Evolutionary conservation across 2,888 invertebrate genomes (phyloP).

Genomic region (Tenthredo distinguenda): DNA sequence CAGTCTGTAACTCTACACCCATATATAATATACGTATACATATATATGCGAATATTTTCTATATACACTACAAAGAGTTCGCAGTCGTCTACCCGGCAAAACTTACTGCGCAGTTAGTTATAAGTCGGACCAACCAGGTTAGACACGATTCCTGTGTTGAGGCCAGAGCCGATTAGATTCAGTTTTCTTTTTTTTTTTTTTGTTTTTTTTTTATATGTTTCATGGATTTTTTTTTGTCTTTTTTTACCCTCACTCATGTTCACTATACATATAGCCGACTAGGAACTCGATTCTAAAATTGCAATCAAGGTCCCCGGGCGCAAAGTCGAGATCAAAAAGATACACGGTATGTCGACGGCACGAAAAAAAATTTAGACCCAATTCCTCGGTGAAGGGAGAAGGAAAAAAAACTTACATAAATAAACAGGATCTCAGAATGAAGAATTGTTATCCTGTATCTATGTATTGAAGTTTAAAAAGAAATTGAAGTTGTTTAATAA

Average conservation of each 20-base stretch:
- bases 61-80: not conserved
- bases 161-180: constrained; percentile 32
- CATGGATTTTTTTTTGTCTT: not conserved
- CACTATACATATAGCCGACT: not conserved
- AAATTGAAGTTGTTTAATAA: not conserved
- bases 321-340: not conserved
- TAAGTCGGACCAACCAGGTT: constrained; percentile 33
- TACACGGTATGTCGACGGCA: not conserved
- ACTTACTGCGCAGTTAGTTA: constrained; percentile 52
- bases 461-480: no score
- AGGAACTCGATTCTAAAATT: constrained; percentile 22
- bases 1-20: not conserved
- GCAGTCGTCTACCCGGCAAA: constrained; percentile 40
- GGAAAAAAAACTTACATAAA: not conserved
- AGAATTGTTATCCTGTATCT: not conserved
- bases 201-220: not conserved
- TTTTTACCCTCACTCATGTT: not conserved
- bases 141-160: constrained; percentile 41
- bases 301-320: constrained; percentile 33
- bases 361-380: not conserved
- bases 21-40: not conserved
- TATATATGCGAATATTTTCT: not conserved
- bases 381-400: not conserved
- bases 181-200: not conserved
- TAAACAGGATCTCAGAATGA: not conserved